Evolutionary conservation across 2,113 vertebrate genomes (phyloP).

Genomic region (Dipodomys merriami): DNA sequence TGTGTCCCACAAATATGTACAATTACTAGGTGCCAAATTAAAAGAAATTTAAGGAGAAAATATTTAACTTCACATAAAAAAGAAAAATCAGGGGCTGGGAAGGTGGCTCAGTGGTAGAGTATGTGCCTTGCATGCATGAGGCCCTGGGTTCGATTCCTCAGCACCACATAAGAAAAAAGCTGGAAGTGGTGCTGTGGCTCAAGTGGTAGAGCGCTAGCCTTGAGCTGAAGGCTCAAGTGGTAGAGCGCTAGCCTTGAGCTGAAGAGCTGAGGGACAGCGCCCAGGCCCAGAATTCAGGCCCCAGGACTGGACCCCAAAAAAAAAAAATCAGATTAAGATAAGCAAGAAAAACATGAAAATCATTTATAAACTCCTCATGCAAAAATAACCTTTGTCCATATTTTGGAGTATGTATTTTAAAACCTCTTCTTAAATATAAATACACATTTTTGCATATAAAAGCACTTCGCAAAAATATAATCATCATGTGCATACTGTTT

Average conservation of each 20-base stretch:
- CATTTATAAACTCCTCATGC: background rate
- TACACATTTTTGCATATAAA: background rate
- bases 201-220: too few relatives aligned
- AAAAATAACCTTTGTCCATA: background rate
- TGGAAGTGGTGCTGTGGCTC: too few relatives aligned
- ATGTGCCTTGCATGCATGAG: too few relatives aligned
- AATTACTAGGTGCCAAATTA: background rate
- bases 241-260: too few relatives aligned
- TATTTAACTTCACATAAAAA: background rate
- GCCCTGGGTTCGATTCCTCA: too few relatives aligned
- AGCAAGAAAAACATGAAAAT: slow-evolving; percentile 17
- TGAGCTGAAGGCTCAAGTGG: too few relatives aligned
- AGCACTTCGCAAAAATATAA: background rate
- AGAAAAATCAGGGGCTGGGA: slow-evolving; percentile 46
- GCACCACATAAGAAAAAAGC: too few relatives aligned
- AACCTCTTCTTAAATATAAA: background rate
- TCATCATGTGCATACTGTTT: background rate
- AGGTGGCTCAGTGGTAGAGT: too few relatives aligned
- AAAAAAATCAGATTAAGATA: slow-evolving; percentile 34
- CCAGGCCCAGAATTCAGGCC: too few relatives aligned
- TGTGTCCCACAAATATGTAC: background rate
- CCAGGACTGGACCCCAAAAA: too few relatives aligned
- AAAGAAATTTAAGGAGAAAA: background rate
- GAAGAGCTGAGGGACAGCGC: too few relatives aligned
- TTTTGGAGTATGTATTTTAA: slow-evolving; percentile 8